Percentiles rank a stretch among this genome's conserved stretches.
Evolutionary conservation across 1,140 invertebrate species (phyloP).

Genomic region (Drosophila saltans): DNA sequence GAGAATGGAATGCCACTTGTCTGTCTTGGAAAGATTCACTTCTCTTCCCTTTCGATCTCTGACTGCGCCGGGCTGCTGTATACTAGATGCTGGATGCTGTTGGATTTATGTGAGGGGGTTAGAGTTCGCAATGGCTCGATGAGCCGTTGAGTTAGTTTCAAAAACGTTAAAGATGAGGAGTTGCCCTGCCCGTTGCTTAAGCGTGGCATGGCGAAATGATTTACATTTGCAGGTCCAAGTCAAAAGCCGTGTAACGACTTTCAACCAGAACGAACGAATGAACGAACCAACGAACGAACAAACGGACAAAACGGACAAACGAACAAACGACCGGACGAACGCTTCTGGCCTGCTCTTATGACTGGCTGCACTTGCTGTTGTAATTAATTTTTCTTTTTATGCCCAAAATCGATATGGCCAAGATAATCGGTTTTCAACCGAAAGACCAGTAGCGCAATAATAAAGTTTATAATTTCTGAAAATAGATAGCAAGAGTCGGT

Average conservation of each 20-base stretch:
- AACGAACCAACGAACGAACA: slow-evolving; percentile 22
- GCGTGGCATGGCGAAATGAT: slow-evolving; percentile 77
- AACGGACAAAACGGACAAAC: not conserved
- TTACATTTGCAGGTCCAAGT: slow-evolving; percentile 74
- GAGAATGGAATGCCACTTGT: slow-evolving; percentile 81
- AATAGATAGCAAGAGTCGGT: slow-evolving; percentile 52
- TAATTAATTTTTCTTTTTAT: slow-evolving; percentile 34
- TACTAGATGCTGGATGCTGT: slow-evolving; percentile 24
- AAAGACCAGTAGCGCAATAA: slow-evolving; percentile 73
- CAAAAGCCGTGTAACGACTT: slow-evolving; percentile 72
- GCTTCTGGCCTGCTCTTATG: slow-evolving; percentile 13
- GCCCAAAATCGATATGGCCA: slow-evolving; percentile 52
- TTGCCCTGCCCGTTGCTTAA: slow-evolving; percentile 19
- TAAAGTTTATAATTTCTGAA: slow-evolving; percentile 62
- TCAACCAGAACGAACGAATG: slow-evolving; percentile 14
- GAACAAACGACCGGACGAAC: slow-evolving; percentile 10
- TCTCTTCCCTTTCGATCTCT: slow-evolving; percentile 39
- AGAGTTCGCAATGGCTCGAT: slow-evolving; percentile 78
- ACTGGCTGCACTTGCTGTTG: slow-evolving; percentile 17
- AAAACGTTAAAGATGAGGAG: slow-evolving; percentile 32
- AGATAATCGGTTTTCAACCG: slow-evolving; percentile 42
- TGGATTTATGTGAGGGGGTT: slow-evolving; percentile 77
- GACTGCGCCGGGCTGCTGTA: slow-evolving; percentile 36
- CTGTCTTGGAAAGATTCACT: slow-evolving; percentile 56
- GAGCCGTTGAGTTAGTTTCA: slow-evolving; percentile 58